A percentile compares a stretch with the other conserved stretches of the same genome.
phyloP scores from a whole-genome alignment of 2,888 invertebrate genomes.

The Eupithecia subumbrata region DNA sequence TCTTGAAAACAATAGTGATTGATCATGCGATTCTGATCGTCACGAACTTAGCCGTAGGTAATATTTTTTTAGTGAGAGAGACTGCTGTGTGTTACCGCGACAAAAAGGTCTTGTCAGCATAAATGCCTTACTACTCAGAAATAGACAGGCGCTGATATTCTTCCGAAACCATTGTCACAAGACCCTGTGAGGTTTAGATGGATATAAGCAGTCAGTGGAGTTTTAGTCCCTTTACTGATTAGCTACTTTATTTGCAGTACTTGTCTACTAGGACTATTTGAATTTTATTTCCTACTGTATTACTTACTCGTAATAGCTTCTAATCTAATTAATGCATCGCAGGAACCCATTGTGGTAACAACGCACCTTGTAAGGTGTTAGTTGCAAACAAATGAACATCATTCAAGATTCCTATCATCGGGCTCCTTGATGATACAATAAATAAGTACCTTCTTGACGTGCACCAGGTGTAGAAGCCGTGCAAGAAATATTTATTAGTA shows the following conservation, averaged over 20 bases:
- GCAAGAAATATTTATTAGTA: constrained; percentile 1
- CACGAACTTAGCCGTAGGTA: constrained; percentile 16
- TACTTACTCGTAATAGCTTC: background rate
- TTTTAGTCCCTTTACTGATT: background rate
- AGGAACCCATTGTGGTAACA: constrained; percentile 8
- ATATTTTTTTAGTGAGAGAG: too few species aligned
- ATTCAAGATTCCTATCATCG: constrained; percentile 8
- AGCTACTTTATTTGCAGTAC: background rate
- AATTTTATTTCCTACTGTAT: background rate
- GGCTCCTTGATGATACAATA: constrained; percentile 1
- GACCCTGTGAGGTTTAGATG: too few species aligned
- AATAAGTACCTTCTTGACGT: background rate
- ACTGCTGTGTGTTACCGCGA: too few species aligned
- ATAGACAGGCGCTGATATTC: too few species aligned
- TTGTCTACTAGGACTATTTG: background rate
- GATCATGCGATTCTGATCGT: constrained; percentile 24
- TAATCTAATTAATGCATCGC: constrained; percentile 9
- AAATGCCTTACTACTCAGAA: too few species aligned
- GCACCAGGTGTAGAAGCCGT: background rate
- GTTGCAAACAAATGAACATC: constrained; percentile 2
- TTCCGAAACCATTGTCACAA: too few species aligned
- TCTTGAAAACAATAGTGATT: constrained; percentile 30
- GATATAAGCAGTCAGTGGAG: background rate
- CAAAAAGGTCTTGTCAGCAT: too few species aligned
- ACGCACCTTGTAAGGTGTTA: background rate